Conservation (phyloP, 2,888 invertebrate genomes). For the Xestia rhomboidea region DNA sequence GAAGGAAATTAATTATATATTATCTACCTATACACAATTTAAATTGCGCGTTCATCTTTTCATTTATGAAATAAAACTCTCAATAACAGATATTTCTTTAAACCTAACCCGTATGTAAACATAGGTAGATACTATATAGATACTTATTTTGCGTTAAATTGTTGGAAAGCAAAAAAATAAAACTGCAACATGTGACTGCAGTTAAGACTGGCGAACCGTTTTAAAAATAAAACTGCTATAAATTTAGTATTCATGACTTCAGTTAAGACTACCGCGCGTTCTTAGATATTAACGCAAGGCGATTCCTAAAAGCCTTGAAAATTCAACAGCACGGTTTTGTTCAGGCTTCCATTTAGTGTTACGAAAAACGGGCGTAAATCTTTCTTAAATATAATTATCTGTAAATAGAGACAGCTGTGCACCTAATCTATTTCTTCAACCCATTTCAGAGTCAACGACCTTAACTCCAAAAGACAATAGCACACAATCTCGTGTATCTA, state of each 20-base stretch:
- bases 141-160: not conserved
- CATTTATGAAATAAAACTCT: not conserved
- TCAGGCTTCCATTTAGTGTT: not conserved
- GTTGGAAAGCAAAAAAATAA: not conserved
- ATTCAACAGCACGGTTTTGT: not conserved
- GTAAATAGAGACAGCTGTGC: not conserved
- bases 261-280: not conserved
- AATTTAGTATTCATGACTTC: not conserved
- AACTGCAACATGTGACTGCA: not conserved
- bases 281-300: not conserved
- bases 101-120: not conserved
- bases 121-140: too few relatives aligned
- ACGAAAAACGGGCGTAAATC: not conserved
- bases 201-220: not conserved
- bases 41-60: not conserved
- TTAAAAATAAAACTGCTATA: not conserved
- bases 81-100: not conserved
- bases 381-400: not conserved
- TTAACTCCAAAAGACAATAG: not conserved
- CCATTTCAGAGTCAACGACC: not conserved
- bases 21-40: not conserved
- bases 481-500: slow-evolving; percentile 10
- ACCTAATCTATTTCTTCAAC: not conserved
- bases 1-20: not conserved
- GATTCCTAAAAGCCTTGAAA: not conserved